These are phyloP conservation scores for Panorpa germanica DNA, from an alignment of 2,888 invertebrate genomes.

Conservation along the genomic window DNA sequence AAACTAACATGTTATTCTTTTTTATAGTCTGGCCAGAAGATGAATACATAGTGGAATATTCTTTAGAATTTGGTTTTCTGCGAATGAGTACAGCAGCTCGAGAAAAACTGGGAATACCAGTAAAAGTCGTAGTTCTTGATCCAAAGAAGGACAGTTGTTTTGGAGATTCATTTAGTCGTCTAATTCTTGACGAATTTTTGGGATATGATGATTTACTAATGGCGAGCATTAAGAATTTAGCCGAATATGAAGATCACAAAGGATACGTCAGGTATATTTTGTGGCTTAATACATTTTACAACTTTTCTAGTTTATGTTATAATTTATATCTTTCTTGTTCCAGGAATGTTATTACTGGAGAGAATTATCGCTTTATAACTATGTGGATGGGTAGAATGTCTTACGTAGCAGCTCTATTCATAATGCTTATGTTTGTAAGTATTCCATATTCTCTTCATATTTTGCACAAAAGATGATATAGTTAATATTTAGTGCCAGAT, in stretches of 20 bases:
- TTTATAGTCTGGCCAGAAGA: conserved; percentile 51
- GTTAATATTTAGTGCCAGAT: too few species aligned
- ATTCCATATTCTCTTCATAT: conserved; percentile 12
- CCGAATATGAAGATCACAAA: conserved; percentile 92
- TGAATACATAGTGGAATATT: conserved; percentile 94
- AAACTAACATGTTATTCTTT: conserved; percentile 14
- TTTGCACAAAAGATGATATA: too few species aligned
- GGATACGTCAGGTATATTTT: conserved; percentile 58
- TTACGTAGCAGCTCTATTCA: conserved; percentile 88
- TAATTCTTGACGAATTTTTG: conserved; percentile 79
- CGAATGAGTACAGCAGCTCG: conserved; percentile 75
- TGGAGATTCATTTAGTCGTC: conserved; percentile 78
- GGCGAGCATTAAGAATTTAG: conserved; percentile 88
- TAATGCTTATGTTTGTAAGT: conserved; percentile 98
- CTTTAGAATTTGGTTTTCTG: conserved; percentile 90
- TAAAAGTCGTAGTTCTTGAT: conserved; percentile 72
- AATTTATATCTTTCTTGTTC: conserved; percentile 16
- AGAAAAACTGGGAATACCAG: conserved; percentile 76
- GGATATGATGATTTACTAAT: conserved; percentile 96
- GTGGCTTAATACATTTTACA: background rate
- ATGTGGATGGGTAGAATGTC: conserved; percentile 92
- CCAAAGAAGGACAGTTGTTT: conserved; percentile 81
- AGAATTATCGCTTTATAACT: conserved; percentile 94
- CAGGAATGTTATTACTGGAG: conserved; percentile 94
- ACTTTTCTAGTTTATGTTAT: background rate